Evolutionary conservation across 2,113 vertebrate species (phyloP), one percentile per base, ranked within the genome.

Genomic region (Vanacampus margaritifer): DNA sequence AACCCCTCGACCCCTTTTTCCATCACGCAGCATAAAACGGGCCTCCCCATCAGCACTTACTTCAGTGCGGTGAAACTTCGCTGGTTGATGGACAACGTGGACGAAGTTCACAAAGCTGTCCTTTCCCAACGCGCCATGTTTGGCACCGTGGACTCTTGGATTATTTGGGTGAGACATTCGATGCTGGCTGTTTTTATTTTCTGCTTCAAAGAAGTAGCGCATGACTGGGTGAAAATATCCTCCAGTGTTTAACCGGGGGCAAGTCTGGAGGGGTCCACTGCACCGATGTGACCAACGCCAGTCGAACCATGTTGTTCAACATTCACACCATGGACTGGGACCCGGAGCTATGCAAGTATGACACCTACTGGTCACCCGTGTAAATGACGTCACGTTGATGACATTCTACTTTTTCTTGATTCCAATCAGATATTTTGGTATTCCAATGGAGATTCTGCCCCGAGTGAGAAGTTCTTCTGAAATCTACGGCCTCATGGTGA

Each of bases 41-140:
- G 97, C 36, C 96, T 98, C 69, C 97, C 97, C 6, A 94, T 99
- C 87, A 98, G 95, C 88, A 99, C 97, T 2, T 99, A 99, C 79
- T 99, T 99, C 87, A 99, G 97, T 72, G 97, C 97, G 0, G 94
- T 98, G 78, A 99, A 99, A 74, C 91, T 99, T n/a, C 93, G 94
- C 9, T 99, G 97, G 97, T 85, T 99, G 77, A 92, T 99, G 83
- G 96, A 99, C 87, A 98, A 99, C 0, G 94, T 97, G 48, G 85
- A 89, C 12, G 80, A 91, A 36, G 92, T 96, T 32, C 92, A 74
- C 0, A 48, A 89, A 56, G 97, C 95, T 1, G 91, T 98, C 1
- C 71, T 87, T 39, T 92, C 94, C 12, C 85, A 88, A 48, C 91
- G 93, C 54, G 97, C 96, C 69, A 86, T 98, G 90, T 99, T 98